phyloP scores from a whole-genome alignment of 2,888 invertebrate genomes.

The Platycnemis pennipes region DNA sequence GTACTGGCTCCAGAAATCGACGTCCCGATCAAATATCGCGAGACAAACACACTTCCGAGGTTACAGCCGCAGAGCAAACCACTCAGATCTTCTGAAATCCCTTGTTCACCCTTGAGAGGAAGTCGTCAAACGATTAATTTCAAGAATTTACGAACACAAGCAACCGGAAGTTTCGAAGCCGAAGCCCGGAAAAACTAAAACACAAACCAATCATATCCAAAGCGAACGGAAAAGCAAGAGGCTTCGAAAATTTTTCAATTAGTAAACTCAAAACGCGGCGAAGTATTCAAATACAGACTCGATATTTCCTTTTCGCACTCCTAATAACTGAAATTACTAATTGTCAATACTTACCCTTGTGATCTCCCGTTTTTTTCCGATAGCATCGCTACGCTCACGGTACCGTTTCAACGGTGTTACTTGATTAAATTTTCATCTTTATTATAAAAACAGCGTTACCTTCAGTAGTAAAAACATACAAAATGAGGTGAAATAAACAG shows the following conservation, averaged over 20 bases:
- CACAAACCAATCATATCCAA: not conserved
- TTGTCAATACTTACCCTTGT: no score
- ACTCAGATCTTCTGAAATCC: not conserved
- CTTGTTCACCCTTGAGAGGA: not conserved
- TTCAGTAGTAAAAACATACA: no score
- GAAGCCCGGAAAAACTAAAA: not conserved
- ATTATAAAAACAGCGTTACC: no score
- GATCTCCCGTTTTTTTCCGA: no score
- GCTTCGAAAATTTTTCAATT: not conserved
- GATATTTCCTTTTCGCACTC: not conserved
- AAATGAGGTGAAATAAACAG: no score
- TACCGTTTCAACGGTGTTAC: no score
- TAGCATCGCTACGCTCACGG: not conserved
- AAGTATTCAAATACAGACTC: not conserved
- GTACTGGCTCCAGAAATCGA: not conserved
- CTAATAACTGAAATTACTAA: not conserved
- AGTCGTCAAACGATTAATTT: not conserved
- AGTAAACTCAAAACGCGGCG: not conserved
- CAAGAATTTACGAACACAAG: not conserved
- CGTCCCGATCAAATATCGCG: not conserved
- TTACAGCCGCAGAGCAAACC: not conserved
- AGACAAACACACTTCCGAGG: not conserved
- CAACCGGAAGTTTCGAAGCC: not conserved
- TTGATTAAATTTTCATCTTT: no score
- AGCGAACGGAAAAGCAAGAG: not conserved